Percentiles rank a stretch among this genome's conserved stretches.
These are phyloP conservation scores for Garra rufa DNA, from an alignment of 2,113 vertebrate genomes.

Conservation along the genomic window DNA sequence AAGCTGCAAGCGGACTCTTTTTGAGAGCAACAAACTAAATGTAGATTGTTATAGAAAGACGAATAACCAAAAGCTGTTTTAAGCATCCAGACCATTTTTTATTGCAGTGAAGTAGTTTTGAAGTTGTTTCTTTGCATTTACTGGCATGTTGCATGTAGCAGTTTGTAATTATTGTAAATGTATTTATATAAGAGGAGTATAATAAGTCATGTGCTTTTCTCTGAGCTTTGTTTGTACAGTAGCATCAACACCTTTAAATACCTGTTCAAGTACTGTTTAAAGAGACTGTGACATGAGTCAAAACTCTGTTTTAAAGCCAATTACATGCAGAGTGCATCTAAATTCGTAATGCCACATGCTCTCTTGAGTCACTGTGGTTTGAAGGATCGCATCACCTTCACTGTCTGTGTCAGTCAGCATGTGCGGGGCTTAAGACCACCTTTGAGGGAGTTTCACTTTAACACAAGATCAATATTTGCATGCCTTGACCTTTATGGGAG, in stretches of 20 bases:
- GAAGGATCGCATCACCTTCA: conserved; percentile 11
- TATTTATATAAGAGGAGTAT: neutral
- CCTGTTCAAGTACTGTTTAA: neutral
- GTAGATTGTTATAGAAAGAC: no score
- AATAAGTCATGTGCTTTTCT: neutral
- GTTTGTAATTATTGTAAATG: neutral
- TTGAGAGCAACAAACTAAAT: neutral
- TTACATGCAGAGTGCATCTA: neutral
- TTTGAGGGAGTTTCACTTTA: conserved; percentile 40
- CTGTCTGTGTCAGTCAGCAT: neutral
- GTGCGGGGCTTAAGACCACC: conserved; percentile 30
- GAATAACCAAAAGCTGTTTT: no score
- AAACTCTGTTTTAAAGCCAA: neutral
- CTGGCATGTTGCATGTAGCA: neutral
- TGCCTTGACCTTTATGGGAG: conserved; percentile 41
- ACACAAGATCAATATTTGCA: conserved; percentile 45
- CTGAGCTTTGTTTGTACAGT: neutral
- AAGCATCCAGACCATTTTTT: no score
- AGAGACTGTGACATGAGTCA: neutral
- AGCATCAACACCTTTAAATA: neutral
- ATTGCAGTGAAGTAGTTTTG: no score
- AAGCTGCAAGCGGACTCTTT: neutral
- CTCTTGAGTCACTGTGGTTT: neutral
- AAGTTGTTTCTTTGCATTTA: no score
- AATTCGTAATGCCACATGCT: neutral